Base-by-base conservation (phyloP, 2,113 vertebrate genomes). In the Thymallus thymallus region DNA sequence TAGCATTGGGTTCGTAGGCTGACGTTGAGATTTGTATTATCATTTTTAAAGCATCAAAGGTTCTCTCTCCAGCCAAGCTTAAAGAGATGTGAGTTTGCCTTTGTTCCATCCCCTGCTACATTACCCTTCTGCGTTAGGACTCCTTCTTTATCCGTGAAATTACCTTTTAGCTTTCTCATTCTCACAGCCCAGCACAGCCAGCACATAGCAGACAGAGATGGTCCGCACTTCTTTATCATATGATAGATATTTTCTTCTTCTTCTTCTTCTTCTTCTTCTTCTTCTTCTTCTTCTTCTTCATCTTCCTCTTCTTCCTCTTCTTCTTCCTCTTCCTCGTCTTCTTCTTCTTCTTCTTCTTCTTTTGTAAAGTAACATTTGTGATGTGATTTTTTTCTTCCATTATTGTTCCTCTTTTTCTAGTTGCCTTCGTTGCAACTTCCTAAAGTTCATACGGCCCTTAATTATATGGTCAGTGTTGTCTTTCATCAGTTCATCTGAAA, bases 81-180 rank as follows among this genome's bases (percentile, higher is more conserved):
- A 94, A 93, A 93, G 92, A 93, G 93, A 93, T 93, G 93, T 93
- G 93, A 93, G 92, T 94, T 94, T 93, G 90, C 89, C 92, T 93
- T 94, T 94, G 93, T 94, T 93, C 93, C 92, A 92, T 92, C 86
- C 88, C 86, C 91, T 91, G 91, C 91, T 92, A 93, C 92, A 94
- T 94, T 92, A 93, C 92, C 89, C 90, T 91, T 91, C 87, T 93
- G 93, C 92, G 93, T 94, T 94, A 93, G 92, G 90, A 88, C 90
- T 91, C 91, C 90, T 93, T 93, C 91, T 93, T 93, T 94, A 93
- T 93, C 92, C 91, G 91, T 93, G 93, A 94, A 94, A 94, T 94
- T 94, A 94, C 93, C 93, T 94, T 94, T 94, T 93, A 94, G 92
- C 91, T 94, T 92, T 93, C 91, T 93, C 91, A 93, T 92, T 94